A percentile compares a stretch with the other conserved stretches of the same genome.
These are phyloP conservation scores for Drymonia ruficornis DNA, from an alignment of 2,888 invertebrate species.

Conservation along the genomic window DNA sequence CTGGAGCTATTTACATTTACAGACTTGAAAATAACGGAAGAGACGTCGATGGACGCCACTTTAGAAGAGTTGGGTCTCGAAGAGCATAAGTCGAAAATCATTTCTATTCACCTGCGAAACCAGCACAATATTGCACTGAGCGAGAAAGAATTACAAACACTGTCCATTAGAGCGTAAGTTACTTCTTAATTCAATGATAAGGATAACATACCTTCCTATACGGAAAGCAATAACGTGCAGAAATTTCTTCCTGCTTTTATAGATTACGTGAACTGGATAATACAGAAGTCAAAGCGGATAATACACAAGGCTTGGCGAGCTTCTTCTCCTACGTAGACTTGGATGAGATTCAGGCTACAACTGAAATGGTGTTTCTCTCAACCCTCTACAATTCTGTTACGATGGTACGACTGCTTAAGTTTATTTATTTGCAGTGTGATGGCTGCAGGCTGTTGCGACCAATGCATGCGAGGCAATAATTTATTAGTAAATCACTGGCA, in stretches of 20 bases:
- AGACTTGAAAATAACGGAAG: constrained; percentile 13
- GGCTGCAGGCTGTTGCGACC: no score
- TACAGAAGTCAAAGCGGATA: background rate
- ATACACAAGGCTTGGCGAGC: constrained; percentile 37
- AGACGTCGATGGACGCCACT: background rate
- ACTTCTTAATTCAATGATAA: background rate
- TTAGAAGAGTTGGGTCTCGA: constrained; percentile 12
- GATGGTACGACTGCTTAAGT: background rate
- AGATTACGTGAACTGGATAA: background rate
- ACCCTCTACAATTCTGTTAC: constrained; percentile 32
- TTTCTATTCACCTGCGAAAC: constrained; percentile 10
- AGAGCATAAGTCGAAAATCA: constrained; percentile 4
- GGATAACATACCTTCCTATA: no score
- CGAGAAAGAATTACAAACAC: constrained; percentile 9
- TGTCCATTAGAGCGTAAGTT: constrained; percentile 10
- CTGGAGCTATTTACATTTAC: background rate
- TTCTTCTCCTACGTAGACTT: constrained; percentile 47
- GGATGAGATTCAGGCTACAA: constrained; percentile 54
- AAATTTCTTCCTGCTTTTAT: background rate
- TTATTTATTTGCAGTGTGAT: no score
- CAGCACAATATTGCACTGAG: constrained; percentile 9
- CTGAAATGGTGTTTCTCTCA: constrained; percentile 46
- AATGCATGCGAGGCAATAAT: no score
- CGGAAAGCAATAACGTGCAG: no score
- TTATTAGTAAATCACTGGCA: no score